Evolutionary conservation across 2,113 vertebrate species (phyloP).

Genomic region (Alligator mississippiensis): DNA sequence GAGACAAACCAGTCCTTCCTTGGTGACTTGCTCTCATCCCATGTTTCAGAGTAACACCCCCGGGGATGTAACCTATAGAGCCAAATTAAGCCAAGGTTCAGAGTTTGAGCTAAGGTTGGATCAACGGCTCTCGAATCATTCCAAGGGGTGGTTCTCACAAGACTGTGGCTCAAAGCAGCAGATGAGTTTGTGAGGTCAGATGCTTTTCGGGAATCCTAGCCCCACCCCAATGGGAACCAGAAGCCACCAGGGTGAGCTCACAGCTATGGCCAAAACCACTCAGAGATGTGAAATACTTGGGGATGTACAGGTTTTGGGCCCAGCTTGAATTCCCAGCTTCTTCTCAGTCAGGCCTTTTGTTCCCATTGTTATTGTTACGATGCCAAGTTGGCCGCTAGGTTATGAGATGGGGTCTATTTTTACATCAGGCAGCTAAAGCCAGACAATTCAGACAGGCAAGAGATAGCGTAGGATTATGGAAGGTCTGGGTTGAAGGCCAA

Average conservation of each 20-base stretch:
- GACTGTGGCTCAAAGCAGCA: not conserved
- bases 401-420: not conserved
- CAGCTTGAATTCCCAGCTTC: not conserved
- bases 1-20: not conserved
- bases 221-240: not conserved
- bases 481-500: accelerated
- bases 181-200: not conserved
- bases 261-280: not conserved
- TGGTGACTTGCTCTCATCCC: not conserved
- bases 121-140: not conserved
- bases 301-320: not conserved
- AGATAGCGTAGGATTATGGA: not conserved
- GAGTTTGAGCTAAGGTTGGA: not conserved
- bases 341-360: not conserved
- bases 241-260: no score
- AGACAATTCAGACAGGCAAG: not conserved
- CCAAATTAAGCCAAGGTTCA: not conserved
- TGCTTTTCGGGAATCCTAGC: not conserved
- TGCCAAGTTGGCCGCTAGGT: not conserved
- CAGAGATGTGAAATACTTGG: not conserved
- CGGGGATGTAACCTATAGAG: not conserved
- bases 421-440: not conserved
- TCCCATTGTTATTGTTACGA: not conserved
- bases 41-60: not conserved
- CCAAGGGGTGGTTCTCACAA: not conserved